Percentiles rank a stretch among this genome's conserved stretches.
These are phyloP conservation scores for Parasteatoda tepidariorum DNA, from an alignment of 1,140 invertebrate genomes.

Conservation along the genomic window DNA sequence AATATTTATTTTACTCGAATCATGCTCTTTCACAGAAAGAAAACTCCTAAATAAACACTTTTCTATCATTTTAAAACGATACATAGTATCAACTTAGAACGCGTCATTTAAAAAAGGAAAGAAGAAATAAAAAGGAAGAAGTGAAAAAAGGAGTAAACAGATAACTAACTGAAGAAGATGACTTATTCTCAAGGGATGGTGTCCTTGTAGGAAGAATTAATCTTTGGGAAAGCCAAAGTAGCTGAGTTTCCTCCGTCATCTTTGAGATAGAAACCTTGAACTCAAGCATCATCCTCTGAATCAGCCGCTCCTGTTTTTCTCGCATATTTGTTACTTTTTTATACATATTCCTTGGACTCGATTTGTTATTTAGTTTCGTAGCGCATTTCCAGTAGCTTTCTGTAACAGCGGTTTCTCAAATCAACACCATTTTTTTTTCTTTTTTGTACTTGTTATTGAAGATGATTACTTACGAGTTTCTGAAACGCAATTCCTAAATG, in stretches of 20 bases:
- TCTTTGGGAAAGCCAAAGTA: neutral
- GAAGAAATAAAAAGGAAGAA: neutral
- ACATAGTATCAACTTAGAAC: conserved; percentile 29
- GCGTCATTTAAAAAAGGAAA: neutral
- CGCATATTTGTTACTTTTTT: neutral
- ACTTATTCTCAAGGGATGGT: neutral
- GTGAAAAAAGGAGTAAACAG: neutral
- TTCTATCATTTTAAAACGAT: no score
- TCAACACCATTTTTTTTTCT: no score
- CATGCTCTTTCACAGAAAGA: no score
- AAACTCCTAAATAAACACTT: no score
- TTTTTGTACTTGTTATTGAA: no score
- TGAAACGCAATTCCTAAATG: no score
- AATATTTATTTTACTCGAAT: no score
- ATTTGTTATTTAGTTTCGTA: no score
- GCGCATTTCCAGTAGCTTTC: no score
- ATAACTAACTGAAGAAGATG: neutral
- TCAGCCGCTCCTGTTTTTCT: neutral
- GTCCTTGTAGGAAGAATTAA: neutral
- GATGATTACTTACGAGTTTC: no score
- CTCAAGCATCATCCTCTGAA: neutral
- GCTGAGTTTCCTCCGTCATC: neutral
- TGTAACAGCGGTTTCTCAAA: no score
- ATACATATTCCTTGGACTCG: neutral
- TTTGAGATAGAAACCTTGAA: neutral